A percentile compares a stretch with the other conserved stretches of the same genome.
phyloP scores from a whole-genome alignment of 2,113 vertebrate species.

The Apodemus sylvaticus region DNA sequence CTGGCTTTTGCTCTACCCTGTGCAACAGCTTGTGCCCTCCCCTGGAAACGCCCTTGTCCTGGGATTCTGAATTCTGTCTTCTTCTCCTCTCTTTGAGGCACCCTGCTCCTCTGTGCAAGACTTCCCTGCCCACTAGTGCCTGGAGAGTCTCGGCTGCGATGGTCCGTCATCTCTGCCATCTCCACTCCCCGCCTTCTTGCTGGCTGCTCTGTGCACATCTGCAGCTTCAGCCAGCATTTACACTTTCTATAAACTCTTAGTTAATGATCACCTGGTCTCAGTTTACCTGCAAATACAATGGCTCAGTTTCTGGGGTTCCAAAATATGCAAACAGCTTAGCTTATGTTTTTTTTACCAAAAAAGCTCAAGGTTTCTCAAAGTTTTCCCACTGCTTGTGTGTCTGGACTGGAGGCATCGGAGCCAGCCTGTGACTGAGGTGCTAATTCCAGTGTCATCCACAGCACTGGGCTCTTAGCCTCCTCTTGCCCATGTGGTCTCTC shows the following conservation, averaged over 20 bases:
- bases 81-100: too few relatives aligned
- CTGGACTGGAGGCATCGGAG: neutral
- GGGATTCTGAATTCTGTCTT: neutral
- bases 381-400: too few relatives aligned
- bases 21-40: neutral
- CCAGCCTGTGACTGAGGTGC: too few relatives aligned
- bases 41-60: accelerated
- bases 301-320: neutral
- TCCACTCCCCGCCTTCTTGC: neutral
- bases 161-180: accelerated
- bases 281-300: too few relatives aligned
- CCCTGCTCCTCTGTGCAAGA: neutral
- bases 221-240: accelerated
- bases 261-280: too few relatives aligned
- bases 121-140: too few relatives aligned
- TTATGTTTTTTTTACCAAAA: neutral
- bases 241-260: neutral
- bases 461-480: neutral
- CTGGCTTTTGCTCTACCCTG: neutral
- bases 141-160: neutral
- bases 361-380: neutral
- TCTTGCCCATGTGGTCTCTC: neutral
- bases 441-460: neutral
- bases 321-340: neutral
- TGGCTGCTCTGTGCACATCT: accelerated